Evolutionary conservation across 2,113 vertebrate genomes (phyloP).

Genomic region (Lamprologus ornatipinnis): DNA sequence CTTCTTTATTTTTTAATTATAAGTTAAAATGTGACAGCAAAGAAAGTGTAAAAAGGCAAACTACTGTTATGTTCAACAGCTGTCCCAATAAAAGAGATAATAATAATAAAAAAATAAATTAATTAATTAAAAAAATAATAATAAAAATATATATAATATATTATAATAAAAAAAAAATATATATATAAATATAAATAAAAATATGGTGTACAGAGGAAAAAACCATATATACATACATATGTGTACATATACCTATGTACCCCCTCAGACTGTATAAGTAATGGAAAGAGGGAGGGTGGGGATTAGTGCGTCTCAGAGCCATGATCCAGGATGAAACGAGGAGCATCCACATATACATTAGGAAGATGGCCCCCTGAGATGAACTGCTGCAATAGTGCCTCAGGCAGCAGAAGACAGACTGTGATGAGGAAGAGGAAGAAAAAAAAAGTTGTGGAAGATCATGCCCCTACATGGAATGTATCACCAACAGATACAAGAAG

Average conservation of each 20-base stretch:
- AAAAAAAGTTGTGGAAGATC: not conserved
- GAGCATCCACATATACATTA: not conserved
- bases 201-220: not conserved
- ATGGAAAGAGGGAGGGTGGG: not conserved
- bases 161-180: too few relatives aligned
- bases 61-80: too few relatives aligned
- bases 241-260: rapidly evolving
- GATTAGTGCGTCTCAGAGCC: not conserved
- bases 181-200: too few relatives aligned
- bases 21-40: too few relatives aligned
- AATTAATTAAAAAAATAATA: too few relatives aligned
- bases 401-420: not conserved
- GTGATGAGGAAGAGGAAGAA: not conserved
- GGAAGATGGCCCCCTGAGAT: not conserved
- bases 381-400: not conserved
- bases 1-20: too few relatives aligned
- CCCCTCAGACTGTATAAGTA: not conserved
- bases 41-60: too few relatives aligned
- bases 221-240: not conserved
- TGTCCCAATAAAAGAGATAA: too few relatives aligned
- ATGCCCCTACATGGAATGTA: not conserved
- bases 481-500: not conserved
- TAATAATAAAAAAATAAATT: too few relatives aligned
- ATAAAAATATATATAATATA: too few relatives aligned
- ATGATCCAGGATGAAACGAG: not conserved